Evolutionary conservation across 2,113 vertebrate species (phyloP).

Genomic region (Acanthisitta chloris): DNA sequence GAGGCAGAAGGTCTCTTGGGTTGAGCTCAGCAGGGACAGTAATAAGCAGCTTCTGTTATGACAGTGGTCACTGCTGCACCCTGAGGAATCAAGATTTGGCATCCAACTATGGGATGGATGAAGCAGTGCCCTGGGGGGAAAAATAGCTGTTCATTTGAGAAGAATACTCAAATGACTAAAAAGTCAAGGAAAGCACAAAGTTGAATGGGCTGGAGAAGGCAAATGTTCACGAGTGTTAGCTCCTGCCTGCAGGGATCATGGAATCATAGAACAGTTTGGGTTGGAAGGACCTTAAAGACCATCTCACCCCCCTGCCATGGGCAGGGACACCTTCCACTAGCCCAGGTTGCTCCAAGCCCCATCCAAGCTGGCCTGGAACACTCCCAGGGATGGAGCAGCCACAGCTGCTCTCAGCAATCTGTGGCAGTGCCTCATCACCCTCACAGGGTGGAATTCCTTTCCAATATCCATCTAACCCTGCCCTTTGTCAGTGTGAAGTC

Average conservation of each 20-base stretch:
- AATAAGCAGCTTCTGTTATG: slow-evolving; percentile 38
- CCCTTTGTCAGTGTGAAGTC: neutral
- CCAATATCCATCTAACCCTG: neutral
- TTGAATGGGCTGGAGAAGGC: neutral
- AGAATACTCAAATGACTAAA: neutral
- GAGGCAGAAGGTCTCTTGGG: neutral
- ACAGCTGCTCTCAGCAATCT: neutral
- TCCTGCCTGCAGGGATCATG: neutral
- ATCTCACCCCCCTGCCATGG: neutral
- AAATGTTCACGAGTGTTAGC: neutral
- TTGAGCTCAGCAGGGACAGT: neutral
- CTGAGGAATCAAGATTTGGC: rapidly evolving
- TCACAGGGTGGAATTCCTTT: neutral
- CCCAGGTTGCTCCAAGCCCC: neutral
- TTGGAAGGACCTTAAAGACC: neutral
- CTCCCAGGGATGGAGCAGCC: neutral
- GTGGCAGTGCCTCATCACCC: neutral
- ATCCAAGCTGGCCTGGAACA: neutral
- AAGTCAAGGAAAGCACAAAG: neutral
- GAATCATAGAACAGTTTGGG: neutral
- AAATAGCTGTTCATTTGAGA: rapidly evolving
- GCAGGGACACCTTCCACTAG: neutral
- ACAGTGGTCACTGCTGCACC: neutral
- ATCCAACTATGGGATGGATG: rapidly evolving
- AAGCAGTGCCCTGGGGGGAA: rapidly evolving